Evolutionary conservation across 2,888 invertebrate species (phyloP), one percentile per base, ranked within the genome.

Genomic region (Muschampia plurimacula): DNA sequence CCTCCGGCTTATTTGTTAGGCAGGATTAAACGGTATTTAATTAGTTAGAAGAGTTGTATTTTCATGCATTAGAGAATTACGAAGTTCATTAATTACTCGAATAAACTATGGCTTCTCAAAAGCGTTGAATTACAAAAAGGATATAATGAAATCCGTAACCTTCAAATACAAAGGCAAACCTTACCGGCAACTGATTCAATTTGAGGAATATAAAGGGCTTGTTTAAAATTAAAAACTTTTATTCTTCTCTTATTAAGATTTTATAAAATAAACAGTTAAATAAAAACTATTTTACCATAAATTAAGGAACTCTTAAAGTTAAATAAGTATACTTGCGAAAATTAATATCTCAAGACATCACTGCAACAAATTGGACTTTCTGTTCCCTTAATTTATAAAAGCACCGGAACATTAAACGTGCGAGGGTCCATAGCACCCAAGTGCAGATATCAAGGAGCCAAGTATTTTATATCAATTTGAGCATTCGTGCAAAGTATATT

Each of bases 391-490:
- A 72, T 72, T 72, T 72, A 67, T 63, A 62, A 63, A 65, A 71
- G 57, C 57, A 28, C 52, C 52, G 67, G 67, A 67, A 67, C 67
- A 55, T 72, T 63, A 67, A 67, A 72, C 67, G 72, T 67, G 60
- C 63, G 52, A 72, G 67, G 22, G 62, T 62, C 66, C 60, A 60
- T 80, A 77, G 75, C 76, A 82, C 77, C 77, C 77, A 77, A 81
- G 81, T 22, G 81, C 80, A 80, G 85, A 88, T 86, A 89, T 86
- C 86, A 86, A 86, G 87, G 86, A 86, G 87, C 87, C 86, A 88
- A 89, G 88, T 88, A 90, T 90, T 91, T 90, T 91, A 91, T 91
- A 90, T 91, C 92, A 91, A 92, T 92, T 92, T 92, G 88, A 86
- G 87, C 89, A 89, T 85, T 85, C 92, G 91, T 91, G 92, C 90